These are phyloP conservation scores for Erynnis tages DNA, from an alignment of 2,888 invertebrate species.

Conservation along the genomic window DNA sequence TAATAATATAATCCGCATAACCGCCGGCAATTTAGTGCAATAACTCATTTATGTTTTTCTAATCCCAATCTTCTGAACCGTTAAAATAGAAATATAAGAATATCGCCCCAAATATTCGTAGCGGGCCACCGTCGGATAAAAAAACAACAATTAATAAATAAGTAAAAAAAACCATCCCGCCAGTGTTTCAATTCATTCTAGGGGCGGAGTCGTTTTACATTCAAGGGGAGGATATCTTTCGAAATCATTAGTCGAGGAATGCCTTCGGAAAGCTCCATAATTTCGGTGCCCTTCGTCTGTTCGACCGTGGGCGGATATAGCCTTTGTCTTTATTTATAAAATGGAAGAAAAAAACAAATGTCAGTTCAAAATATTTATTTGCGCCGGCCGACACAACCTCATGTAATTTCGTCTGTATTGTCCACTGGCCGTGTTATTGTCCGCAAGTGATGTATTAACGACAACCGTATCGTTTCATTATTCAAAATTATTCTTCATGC, in stretches of 20 bases:
- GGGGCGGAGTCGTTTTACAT: slow-evolving; percentile 78
- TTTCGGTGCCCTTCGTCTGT: slow-evolving; percentile 64
- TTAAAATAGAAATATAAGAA: slow-evolving; percentile 33
- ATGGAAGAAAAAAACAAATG: slow-evolving; percentile 63
- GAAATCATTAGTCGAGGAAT: slow-evolving; percentile 79
- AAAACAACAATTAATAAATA: slow-evolving; percentile 78
- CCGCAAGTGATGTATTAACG: slow-evolving; percentile 59
- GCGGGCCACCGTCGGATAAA: slow-evolving; percentile 61
- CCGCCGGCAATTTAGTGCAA: background rate
- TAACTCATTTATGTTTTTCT: slow-evolving; percentile 28
- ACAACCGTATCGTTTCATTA: slow-evolving; percentile 53
- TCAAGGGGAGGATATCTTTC: slow-evolving; percentile 79
- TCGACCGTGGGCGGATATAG: slow-evolving; percentile 70
- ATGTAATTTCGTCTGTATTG: slow-evolving; percentile 66
- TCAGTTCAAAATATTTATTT: slow-evolving; percentile 73
- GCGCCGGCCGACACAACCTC: slow-evolving; percentile 55
- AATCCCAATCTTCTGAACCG: slow-evolving; percentile 31
- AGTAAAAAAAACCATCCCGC: slow-evolving; percentile 57
- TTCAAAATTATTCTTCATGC: slow-evolving; percentile 52
- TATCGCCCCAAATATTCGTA: slow-evolving; percentile 38
- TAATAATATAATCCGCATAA: slow-evolving; percentile 1
- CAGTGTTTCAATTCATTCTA: slow-evolving; percentile 79
- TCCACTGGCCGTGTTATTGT: slow-evolving; percentile 59
- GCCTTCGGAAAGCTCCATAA: slow-evolving; percentile 66
- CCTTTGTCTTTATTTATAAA: slow-evolving; percentile 73